Base-by-base conservation (phyloP, 2,113 vertebrate genomes). In the Esox niger region DNA sequence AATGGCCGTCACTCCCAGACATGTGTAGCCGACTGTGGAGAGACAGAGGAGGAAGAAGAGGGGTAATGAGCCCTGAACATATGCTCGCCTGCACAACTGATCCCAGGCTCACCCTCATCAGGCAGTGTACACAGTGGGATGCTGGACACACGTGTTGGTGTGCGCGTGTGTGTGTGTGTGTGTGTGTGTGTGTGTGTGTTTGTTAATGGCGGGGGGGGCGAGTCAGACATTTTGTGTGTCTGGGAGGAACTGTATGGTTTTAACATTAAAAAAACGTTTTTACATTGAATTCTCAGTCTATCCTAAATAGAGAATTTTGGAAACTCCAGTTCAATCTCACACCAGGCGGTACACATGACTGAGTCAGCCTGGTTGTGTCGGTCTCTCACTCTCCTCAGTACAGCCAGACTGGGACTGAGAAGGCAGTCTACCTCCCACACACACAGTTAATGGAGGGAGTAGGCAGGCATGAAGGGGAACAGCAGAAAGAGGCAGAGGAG, bases 61-160 rank as follows among this genome's bases (percentile, higher is more conserved):
- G 83, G 83, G 79, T 90, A 90, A 89, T 89, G 87, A 88, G 84
- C 83, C 87, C 66, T 78, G 76, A 79, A 81, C 82, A 83, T 83
- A 78, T 81, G 87, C 79, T 88, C 70, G 84, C 88, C 79, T 86
- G 87, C 72, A 71, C 79, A 81, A 73, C 84, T 85, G 87, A 87
- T 87, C 84, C 83, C 85, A 76, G 80, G 85, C 81, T 84, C 82
- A 83, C 80, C 78, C 77, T 82, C 83, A 64, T 82, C 80, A 87
- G 83, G 82, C 84, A 82, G 84, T 79, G 80, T 84, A 77, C 81
- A 82, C 82, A 79, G 87, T 78, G 74, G 38, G 55, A 71, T 73
- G 74, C 75, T 25, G 27, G 23, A 17, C 8, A 10, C 30, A 9
- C 25, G 67, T 21, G 38, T 7, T 15, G 38, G 55, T 29, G 61